Conservation (phyloP, 2,888 invertebrate genomes). For the Lithophane semibrunnea region DNA sequence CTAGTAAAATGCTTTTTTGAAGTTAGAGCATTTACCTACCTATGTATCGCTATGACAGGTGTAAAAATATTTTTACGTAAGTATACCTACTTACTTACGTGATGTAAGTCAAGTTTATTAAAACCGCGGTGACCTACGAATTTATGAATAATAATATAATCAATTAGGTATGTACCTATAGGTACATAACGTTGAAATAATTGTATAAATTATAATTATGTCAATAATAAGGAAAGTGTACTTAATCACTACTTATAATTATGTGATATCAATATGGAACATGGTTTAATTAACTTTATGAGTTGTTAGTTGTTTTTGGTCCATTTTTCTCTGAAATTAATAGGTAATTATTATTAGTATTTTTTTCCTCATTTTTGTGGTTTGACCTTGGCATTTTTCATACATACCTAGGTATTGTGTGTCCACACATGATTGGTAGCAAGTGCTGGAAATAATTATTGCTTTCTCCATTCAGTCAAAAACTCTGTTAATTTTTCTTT, state of each 20-base stretch:
- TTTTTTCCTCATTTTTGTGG: conserved; percentile 14
- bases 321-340: conserved; percentile 19
- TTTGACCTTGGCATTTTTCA: neutral
- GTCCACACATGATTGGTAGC: no score
- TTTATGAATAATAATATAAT: conserved; percentile 20
- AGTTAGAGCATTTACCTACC: neutral
- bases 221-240: conserved; percentile 44
- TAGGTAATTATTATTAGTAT: neutral
- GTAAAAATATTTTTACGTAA: neutral
- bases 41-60: neutral
- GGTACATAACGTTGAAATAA: conserved; percentile 31
- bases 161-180: neutral
- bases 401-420: no score
- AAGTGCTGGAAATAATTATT: neutral
- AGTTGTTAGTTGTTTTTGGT: conserved; percentile 6
- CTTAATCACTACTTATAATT: conserved; percentile 20
- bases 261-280: conserved; percentile 22
- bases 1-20: neutral
- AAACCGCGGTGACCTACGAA: neutral
- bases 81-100: neutral
- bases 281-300: conserved; percentile 37
- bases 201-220: conserved; percentile 33
- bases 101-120: conserved; percentile 4
- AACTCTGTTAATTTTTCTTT: neutral
- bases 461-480: neutral